phyloP scores from a whole-genome alignment of 2,888 invertebrate species.

The Agapostemon virescens region DNA sequence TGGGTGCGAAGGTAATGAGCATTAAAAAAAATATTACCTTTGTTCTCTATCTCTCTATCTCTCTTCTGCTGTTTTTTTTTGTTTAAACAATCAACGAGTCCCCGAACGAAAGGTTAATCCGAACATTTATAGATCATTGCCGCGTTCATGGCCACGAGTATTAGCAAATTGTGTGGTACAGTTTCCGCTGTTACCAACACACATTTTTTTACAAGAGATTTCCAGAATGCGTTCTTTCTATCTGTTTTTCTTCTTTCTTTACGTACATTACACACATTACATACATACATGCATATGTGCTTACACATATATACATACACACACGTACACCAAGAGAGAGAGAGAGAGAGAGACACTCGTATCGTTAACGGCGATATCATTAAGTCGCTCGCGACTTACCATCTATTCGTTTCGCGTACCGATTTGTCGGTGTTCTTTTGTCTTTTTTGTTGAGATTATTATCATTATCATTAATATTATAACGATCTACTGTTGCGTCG shows the following conservation, averaged over 20 bases:
- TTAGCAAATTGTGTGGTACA: constrained; percentile 5
- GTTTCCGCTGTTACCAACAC: constrained; percentile 13
- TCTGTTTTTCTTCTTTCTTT: constrained; percentile 33
- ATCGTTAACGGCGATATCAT: not conserved
- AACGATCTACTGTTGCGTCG: constrained; percentile 49
- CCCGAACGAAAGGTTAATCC: constrained; percentile 39
- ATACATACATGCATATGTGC: not conserved
- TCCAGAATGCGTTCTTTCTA: constrained; percentile 20
- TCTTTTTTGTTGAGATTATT: constrained; percentile 55
- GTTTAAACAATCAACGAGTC: constrained; percentile 47
- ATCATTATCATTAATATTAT: constrained; percentile 37
- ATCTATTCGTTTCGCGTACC: constrained; percentile 38
- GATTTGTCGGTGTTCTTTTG: too few species aligned
- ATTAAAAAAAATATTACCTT: constrained; percentile 51
- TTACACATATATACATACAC: too few species aligned
- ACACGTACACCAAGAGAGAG: too few species aligned
- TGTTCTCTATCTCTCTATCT: too few species aligned
- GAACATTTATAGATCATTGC: constrained; percentile 42
- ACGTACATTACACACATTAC: constrained; percentile 30
- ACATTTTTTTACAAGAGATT: constrained; percentile 40
- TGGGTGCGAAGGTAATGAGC: constrained; percentile 63
- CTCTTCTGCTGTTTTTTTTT: constrained; percentile 46
- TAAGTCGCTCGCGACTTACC: not conserved
- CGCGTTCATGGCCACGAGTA: constrained; percentile 46
- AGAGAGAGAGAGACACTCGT: not conserved